Evolutionary conservation across 2,113 vertebrate species (phyloP).

Genomic region (Corynorhinus townsendii): DNA sequence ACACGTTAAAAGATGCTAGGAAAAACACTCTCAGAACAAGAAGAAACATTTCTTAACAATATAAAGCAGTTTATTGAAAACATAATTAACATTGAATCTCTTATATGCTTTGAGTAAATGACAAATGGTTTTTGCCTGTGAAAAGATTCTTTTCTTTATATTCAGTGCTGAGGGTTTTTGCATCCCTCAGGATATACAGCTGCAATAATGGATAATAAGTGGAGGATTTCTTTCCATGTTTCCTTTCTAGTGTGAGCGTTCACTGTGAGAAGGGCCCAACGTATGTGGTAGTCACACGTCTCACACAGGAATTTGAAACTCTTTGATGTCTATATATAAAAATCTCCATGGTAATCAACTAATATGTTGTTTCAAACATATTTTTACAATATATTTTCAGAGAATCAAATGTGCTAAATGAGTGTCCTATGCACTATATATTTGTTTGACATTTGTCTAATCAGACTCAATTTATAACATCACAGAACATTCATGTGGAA

Average conservation of each 20-base stretch:
- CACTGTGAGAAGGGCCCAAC: not conserved
- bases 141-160: conserved; percentile 16
- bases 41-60: conserved; percentile 32
- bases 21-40: not conserved
- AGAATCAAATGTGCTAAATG: not conserved
- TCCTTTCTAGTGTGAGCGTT: not conserved
- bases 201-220: not conserved
- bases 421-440: not conserved
- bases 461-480: not conserved
- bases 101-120: conserved; percentile 15
- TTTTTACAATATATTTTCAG: not conserved
- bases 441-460: not conserved
- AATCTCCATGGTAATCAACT: not conserved
- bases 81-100: conserved; percentile 49
- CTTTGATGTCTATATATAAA: not conserved
- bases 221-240: not conserved
- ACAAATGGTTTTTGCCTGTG: conserved; percentile 32
- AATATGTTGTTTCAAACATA: not conserved
- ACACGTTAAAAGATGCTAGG: not conserved
- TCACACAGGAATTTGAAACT: not conserved
- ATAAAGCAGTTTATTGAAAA: conserved; percentile 53
- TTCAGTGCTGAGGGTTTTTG: not conserved
- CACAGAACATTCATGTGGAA: not conserved
- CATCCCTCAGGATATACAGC: not conserved
- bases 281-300: not conserved